These are phyloP conservation scores for Agapornis canus DNA, from an alignment of 2,797 vertebrate genomes.

Conservation along the genomic window DNA sequence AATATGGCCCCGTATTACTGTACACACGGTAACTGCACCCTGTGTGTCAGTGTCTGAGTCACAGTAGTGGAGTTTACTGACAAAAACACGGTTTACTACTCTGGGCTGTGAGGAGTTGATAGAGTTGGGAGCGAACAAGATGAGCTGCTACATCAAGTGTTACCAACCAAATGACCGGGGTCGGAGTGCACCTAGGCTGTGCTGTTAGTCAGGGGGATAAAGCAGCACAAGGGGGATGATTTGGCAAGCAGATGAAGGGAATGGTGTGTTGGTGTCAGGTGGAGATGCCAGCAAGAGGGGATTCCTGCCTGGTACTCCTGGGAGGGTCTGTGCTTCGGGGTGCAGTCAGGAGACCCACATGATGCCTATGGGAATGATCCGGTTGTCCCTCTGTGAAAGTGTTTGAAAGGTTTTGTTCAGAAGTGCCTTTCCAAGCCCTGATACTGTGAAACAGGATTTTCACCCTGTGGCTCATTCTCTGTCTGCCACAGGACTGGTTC, in stretches of 20 bases:
- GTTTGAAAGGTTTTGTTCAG: not conserved
- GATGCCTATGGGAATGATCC: fast-evolving
- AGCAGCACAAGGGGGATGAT: not conserved
- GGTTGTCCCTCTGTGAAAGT: fast-evolving
- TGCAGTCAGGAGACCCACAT: fast-evolving
- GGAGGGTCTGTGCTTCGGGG: not conserved
- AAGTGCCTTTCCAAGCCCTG: not conserved
- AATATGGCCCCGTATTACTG: conserved; percentile 64
- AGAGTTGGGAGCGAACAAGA: not conserved
- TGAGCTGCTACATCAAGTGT: not conserved
- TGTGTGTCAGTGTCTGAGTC: conserved; percentile 69
- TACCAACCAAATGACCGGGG: fast-evolving
- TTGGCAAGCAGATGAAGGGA: not conserved
- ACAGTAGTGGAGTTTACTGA: conserved; percentile 39
- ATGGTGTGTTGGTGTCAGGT: not conserved
- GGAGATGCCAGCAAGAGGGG: fast-evolving
- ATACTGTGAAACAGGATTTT: not conserved
- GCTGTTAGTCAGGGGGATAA: not conserved
- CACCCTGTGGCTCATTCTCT: not conserved
- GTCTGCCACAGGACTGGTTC: not conserved
- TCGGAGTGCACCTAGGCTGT: not conserved
- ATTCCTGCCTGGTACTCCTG: not conserved
- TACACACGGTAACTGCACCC: conserved; percentile 34
- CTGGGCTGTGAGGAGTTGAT: not conserved
- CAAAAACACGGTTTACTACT: conserved; percentile 62